phyloP scores from a whole-genome alignment of 2,797 vertebrate genomes.

The Selene dorsalis region DNA sequence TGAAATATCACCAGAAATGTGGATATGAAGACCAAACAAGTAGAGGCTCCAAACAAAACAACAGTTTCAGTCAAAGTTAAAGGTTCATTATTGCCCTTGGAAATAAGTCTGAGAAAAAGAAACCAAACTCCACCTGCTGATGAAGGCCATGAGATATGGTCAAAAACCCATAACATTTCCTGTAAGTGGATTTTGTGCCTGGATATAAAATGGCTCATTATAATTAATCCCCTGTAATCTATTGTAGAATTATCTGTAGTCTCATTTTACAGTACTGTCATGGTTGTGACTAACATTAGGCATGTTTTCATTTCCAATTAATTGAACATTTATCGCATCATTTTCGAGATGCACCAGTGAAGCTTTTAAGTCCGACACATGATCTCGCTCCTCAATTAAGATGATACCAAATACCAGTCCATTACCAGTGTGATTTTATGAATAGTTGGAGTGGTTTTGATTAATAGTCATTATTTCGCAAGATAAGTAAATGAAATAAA shows the following conservation, averaged over 20 bases:
- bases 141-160: slow-evolving; percentile 2
- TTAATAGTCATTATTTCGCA: too few relatives aligned
- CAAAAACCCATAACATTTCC: too few relatives aligned
- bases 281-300: too few relatives aligned
- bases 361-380: too few relatives aligned
- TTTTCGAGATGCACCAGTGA: neutral
- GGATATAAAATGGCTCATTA: neutral
- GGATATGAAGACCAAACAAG: neutral
- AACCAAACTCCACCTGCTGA: neutral
- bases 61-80: neutral
- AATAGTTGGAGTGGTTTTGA: too few relatives aligned
- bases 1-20: neutral
- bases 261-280: too few relatives aligned
- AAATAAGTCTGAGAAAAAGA: neutral
- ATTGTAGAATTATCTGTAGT: too few relatives aligned
- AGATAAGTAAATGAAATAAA: too few relatives aligned
- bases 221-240: neutral
- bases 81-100: neutral
- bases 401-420: too few relatives aligned
- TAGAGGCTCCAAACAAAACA: neutral
- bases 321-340: neutral
- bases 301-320: neutral
- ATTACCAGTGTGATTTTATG: too few relatives aligned
- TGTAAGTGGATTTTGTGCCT: neutral
- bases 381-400: too few relatives aligned